phyloP scores from a whole-genome alignment of 2,797 vertebrate species.

The Betta splendens region DNA sequence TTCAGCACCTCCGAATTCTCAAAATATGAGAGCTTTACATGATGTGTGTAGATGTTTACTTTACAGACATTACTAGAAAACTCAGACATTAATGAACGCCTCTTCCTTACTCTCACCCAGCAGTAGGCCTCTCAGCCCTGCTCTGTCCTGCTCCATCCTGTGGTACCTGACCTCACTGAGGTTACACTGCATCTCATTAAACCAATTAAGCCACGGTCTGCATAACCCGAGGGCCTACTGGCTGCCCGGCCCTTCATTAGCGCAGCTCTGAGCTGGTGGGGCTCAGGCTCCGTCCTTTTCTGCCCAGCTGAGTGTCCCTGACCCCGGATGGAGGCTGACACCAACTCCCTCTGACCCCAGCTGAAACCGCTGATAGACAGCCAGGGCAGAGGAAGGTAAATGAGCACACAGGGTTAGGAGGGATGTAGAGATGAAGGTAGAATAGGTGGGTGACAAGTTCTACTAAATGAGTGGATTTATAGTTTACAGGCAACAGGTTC shows the following conservation, averaged over 20 bases:
- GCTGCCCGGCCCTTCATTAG: constrained; percentile 70
- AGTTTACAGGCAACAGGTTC: neutral
- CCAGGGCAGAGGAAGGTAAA: constrained; percentile 33
- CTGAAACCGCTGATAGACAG: constrained; percentile 37
- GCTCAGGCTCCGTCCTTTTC: constrained; percentile 57
- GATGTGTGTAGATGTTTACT: constrained; percentile 10
- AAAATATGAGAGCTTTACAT: constrained; percentile 2
- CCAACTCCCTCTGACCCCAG: constrained; percentile 46
- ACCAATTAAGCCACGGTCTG: constrained; percentile 69
- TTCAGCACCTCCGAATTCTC: constrained; percentile 12
- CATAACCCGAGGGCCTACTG: constrained; percentile 51
- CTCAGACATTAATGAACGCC: constrained; percentile 19
- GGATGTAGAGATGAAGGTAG: neutral
- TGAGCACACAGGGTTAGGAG: constrained; percentile 12
- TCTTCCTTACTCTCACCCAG: constrained; percentile 36
- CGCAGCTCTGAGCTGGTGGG: constrained; percentile 36
- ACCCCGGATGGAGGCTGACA: constrained; percentile 56
- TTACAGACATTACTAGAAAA: constrained; percentile 29
- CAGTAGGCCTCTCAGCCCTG: constrained; percentile 21
- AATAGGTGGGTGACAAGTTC: neutral
- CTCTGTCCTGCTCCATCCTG: constrained; percentile 48
- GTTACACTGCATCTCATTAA: constrained; percentile 64
- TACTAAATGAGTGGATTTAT: neutral
- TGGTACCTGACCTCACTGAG: constrained; percentile 53
- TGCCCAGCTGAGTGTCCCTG: constrained; percentile 73